Percentiles rank a stretch among this genome's conserved stretches.
Evolutionary conservation across 2,888 invertebrate species (phyloP).

Genomic region (Melinaea marsaeus): DNA sequence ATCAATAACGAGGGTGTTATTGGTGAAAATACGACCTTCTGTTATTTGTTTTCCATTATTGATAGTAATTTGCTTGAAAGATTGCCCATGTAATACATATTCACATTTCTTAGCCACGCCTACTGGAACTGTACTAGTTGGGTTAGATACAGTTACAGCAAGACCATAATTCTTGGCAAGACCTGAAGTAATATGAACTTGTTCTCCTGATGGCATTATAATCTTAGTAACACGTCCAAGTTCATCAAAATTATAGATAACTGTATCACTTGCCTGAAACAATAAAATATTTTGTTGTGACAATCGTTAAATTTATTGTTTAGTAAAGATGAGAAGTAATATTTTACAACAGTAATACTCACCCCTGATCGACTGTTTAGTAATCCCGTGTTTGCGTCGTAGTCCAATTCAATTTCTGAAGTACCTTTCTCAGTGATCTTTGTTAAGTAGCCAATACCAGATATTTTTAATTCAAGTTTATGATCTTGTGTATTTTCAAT

Average conservation of each 20-base stretch:
- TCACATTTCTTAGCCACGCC: constrained; percentile 78
- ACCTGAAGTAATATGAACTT: constrained; percentile 86
- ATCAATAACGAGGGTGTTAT: constrained; percentile 86
- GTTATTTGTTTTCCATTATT: constrained; percentile 84
- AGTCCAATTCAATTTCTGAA: constrained; percentile 92
- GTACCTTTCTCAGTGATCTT: constrained; percentile 93
- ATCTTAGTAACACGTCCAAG: constrained; percentile 91
- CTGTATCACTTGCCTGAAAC: constrained; percentile 88
- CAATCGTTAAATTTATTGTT: constrained; percentile 1
- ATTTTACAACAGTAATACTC: constrained; percentile 45
- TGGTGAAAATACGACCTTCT: constrained; percentile 85
- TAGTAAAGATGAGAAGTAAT: constrained; percentile 4
- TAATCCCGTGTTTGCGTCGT: constrained; percentile 92
- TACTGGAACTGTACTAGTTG: constrained; percentile 73
- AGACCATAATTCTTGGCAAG: constrained; percentile 87
- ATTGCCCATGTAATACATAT: constrained; percentile 80
- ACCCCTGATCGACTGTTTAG: constrained; percentile 90
- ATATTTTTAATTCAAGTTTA: constrained; percentile 94
- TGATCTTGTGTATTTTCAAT: constrained; percentile 97
- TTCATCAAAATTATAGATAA: constrained; percentile 94
- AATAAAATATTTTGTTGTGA: constrained; percentile 23
- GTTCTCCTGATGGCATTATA: constrained; percentile 94
- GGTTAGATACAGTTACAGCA: constrained; percentile 83
- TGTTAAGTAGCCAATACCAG: constrained; percentile 93
- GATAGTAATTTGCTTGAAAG: constrained; percentile 82